Evolutionary conservation across 2,113 vertebrate species (phyloP), one percentile per base, ranked within the genome.

Genomic region (Raphicerus campestris): DNA sequence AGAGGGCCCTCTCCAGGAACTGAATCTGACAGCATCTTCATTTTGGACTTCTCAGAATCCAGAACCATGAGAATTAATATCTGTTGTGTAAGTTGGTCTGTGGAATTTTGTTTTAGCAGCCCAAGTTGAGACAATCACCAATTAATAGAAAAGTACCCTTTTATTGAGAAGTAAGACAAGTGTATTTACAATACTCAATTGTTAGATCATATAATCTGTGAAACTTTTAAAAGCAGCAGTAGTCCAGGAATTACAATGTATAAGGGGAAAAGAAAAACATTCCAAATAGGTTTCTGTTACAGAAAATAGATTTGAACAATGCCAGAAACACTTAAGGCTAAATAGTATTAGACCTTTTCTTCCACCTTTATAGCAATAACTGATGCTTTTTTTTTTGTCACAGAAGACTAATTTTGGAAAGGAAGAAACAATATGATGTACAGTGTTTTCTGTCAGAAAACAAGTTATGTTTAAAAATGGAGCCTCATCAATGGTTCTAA

Each of bases 151-250:
- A 99, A 99, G 97, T 98, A 98, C 92, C 98, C 98, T 98, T 99
- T 99, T 98, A 99, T 99, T 99, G 98, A 98, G 97, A 99, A 98
- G 97, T 98, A 99, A 98, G 98, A 99, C 98, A 99, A 99, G 96
- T 98, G 97, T 98, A 99, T 98, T 98, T 99, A 99, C 99, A 99
- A 97, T 98, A 98, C 96, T 98, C 87, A 95, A 98, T 47, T 98
- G 84, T 98, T 98, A 98, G 96, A 98, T 95, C 91, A 86, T 94
- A 98, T 97, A 97, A 97, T 98, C 97, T 96, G 88, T 93, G 96
- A 0, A 11, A 97, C 96, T 98, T 94, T 96, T 97, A 87, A 98
- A 98, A 98, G 97, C 98, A 99, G 98, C 97, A 97, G 94, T 70
- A 19, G 13, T 93, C 93, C 96, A 98, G 95, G 97, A 98, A 97